phyloP scores from a whole-genome alignment of 2,888 invertebrate species.

The Agonum fuliginosum region DNA sequence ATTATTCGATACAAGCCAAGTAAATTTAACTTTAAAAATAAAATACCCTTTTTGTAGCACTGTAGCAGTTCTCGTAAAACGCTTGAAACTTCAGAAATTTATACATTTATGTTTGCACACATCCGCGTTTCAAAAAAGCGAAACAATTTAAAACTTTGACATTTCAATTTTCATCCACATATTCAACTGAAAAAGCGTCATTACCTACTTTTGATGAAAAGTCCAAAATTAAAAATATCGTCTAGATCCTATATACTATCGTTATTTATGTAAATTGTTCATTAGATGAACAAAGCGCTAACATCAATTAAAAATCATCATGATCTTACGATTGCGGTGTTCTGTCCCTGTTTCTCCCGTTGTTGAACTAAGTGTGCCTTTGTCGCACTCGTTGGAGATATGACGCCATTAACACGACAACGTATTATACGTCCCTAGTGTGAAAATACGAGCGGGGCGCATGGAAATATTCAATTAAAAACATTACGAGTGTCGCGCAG shows the following conservation, averaged over 20 bases:
- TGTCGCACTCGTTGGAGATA: background rate
- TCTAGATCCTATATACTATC: background rate
- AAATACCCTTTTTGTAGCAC: too few species aligned
- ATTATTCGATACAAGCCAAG: too few species aligned
- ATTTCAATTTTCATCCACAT: too few species aligned
- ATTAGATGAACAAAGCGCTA: conserved; percentile 22
- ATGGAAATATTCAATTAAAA: conserved; percentile 45
- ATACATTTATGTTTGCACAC: too few species aligned
- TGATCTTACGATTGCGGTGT: background rate
- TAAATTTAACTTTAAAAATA: too few species aligned
- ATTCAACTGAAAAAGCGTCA: too few species aligned
- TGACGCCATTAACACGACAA: conserved; percentile 12
- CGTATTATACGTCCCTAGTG: conserved; percentile 2
- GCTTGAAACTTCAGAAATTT: too few species aligned
- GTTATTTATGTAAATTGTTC: conserved; percentile 36
- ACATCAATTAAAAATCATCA: conserved; percentile 42
- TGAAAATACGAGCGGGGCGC: conserved; percentile 1
- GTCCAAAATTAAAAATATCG: background rate
- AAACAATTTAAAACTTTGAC: too few species aligned
- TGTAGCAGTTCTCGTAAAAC: too few species aligned
- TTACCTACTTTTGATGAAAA: too few species aligned
- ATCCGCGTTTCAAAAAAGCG: too few species aligned
- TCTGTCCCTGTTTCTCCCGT: background rate
- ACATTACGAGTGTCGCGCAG: conserved; percentile 21
- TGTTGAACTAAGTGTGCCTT: background rate